These are phyloP conservation scores for Falcunculus frontatus DNA, from an alignment of 2,113 vertebrate species.

Conservation along the genomic window DNA sequence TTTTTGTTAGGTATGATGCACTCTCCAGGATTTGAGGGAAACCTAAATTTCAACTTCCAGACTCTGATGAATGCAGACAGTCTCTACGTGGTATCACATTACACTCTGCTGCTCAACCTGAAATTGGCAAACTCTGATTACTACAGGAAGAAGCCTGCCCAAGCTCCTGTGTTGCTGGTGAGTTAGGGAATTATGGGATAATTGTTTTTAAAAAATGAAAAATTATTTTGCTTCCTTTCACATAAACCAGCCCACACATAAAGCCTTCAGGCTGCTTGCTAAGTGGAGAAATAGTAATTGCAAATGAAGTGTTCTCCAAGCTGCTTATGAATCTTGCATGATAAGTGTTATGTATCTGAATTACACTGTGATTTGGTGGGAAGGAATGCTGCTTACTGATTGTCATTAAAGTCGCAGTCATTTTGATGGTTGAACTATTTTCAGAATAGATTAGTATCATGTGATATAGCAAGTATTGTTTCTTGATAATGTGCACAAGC, in stretches of 20 bases:
- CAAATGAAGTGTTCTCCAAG: conserved; percentile 1
- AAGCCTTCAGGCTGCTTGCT: neutral
- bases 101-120: conserved; percentile 90
- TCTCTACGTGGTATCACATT: conserved; percentile 88
- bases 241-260: neutral
- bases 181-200: conserved; percentile 27
- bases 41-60: conserved; percentile 81
- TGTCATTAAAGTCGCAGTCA: neutral
- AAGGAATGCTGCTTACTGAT: neutral
- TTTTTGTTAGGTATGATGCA: conserved; percentile 84
- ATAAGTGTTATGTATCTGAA: neutral
- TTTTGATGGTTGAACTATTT: neutral
- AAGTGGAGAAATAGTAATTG: conserved; percentile 33
- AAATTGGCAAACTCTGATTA: conserved; percentile 88
- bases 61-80: conserved; percentile 93
- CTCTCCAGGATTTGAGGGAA: conserved; percentile 84
- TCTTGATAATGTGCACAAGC: neutral
- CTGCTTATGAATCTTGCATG: conserved; percentile 21
- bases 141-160: conserved; percentile 83
- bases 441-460: neutral
- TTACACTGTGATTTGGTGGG: neutral
- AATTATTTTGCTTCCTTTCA: neutral
- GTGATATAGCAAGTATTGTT: neutral
- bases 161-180: conserved; percentile 77
- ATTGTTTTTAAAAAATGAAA: neutral